Evolutionary conservation across 2,797 vertebrate genomes (phyloP).

Genomic region (Melanotaenia boesemani): DNA sequence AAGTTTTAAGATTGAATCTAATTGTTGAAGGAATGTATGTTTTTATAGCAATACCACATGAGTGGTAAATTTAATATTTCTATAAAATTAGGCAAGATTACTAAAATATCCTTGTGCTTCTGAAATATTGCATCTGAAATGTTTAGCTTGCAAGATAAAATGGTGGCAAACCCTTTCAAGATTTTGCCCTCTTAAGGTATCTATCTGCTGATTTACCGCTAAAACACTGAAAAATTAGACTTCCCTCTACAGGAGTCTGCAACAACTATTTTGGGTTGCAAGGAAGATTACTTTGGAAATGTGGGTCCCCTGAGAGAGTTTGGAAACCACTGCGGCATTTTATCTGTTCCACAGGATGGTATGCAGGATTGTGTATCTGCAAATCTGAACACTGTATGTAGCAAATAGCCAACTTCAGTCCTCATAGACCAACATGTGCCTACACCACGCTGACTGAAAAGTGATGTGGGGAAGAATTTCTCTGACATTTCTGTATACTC

Average conservation of each 20-base stretch:
- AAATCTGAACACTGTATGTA: slow-evolving; percentile 28
- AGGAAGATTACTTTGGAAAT: slow-evolving; percentile 69
- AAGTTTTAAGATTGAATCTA: not conserved
- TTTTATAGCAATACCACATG: not conserved
- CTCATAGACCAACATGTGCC: slow-evolving; percentile 41
- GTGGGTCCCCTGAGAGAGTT: slow-evolving; percentile 48
- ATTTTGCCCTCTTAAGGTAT: not conserved
- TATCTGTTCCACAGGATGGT: slow-evolving; percentile 62
- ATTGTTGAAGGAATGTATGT: not conserved
- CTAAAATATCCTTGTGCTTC: not conserved
- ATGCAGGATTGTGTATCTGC: slow-evolving; percentile 47
- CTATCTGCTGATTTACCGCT: slow-evolving; percentile 42
- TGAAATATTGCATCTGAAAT: slow-evolving; percentile 6
- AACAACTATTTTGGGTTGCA: slow-evolving; percentile 58
- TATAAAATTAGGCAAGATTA: not conserved
- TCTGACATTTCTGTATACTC: slow-evolving; percentile 42
- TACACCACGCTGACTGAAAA: slow-evolving; percentile 38
- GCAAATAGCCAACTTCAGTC: slow-evolving; percentile 33
- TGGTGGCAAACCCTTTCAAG: slow-evolving; percentile 22
- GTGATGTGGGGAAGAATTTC: slow-evolving; percentile 56
- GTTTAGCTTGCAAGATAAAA: slow-evolving; percentile 9
- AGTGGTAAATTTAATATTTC: not conserved
- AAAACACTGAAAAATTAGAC: slow-evolving; percentile 25
- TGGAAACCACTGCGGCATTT: slow-evolving; percentile 51
- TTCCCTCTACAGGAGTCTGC: slow-evolving; percentile 31